A percentile compares a stretch with the other conserved stretches of the same genome.
These are phyloP conservation scores for Sebastes hubbsi DNA, from an alignment of 2,797 vertebrate genomes.

Conservation along the genomic window DNA sequence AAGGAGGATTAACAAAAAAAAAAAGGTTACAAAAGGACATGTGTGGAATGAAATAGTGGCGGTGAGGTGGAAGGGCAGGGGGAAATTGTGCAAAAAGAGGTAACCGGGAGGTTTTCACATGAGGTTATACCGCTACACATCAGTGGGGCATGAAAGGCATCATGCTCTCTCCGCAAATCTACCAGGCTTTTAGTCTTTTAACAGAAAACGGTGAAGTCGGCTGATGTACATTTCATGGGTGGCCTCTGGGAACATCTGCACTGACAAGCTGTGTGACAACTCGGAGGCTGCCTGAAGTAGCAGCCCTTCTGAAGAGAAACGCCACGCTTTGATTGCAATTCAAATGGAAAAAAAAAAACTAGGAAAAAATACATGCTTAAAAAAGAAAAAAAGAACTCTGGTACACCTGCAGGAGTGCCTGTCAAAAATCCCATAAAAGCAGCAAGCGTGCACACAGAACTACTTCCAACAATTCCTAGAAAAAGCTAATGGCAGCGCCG, in stretches of 20 bases:
- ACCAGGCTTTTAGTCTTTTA: slow-evolving; percentile 52
- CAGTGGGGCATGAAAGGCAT: slow-evolving; percentile 35
- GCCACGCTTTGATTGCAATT: slow-evolving; percentile 46
- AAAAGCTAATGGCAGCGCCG: slow-evolving; percentile 8
- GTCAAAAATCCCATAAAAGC: slow-evolving; percentile 28
- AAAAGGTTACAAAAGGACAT: slow-evolving; percentile 5
- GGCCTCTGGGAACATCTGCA: slow-evolving; percentile 57
- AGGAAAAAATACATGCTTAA: background rate
- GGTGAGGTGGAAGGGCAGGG: background rate
- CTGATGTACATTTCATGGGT: slow-evolving; percentile 53
- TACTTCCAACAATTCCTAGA: slow-evolving; percentile 28
- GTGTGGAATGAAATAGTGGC: background rate
- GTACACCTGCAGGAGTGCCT: slow-evolving; percentile 49
- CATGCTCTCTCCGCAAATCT: slow-evolving; percentile 45
- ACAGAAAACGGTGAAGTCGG: slow-evolving; percentile 26
- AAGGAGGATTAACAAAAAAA: background rate
- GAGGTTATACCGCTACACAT: slow-evolving; percentile 41
- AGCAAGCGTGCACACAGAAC: slow-evolving; percentile 5
- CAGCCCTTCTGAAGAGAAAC: slow-evolving; percentile 27
- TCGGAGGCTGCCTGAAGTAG: slow-evolving; percentile 39
- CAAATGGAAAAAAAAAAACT: slow-evolving; percentile 9
- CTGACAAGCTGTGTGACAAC: slow-evolving; percentile 59
- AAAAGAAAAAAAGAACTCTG: background rate
- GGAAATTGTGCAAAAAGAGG: background rate
- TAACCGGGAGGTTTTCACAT: background rate